Evolutionary conservation across 2,888 invertebrate genomes (phyloP), one percentile per base, ranked within the genome.

Genomic region (Portevinia maculata): DNA sequence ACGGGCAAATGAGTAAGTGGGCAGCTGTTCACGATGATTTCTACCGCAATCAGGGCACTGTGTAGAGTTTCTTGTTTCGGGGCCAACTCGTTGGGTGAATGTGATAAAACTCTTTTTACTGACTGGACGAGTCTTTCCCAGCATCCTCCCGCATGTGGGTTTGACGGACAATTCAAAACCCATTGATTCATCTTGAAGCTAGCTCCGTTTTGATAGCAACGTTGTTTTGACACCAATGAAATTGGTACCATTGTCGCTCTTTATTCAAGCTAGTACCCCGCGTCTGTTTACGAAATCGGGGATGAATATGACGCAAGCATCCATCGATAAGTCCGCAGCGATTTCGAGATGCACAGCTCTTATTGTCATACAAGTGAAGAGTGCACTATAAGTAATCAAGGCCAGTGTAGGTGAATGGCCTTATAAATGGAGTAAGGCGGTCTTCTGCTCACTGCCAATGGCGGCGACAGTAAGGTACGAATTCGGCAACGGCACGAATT

Each of bases 231-330:
- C 65, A 13, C 73, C 78, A 28, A 84, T 30, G 28, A 84, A 78
- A 39, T 79, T 79, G 1, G 67, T 84, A 0, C 69, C 79, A 44
- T 79, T 84, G 17, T 84, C 79, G 19, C 73, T 78, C 17, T 74
- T 41, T 44, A 76, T 71, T 11, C 46, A 39, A 3, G 57, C 44
- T 1, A 73, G 73, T 8, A 71, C 52, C 1, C 73, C 84, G 8
- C 76, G 57, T 1, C 69, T 55, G 57, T 78, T 84, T 11, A 84
- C 32, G 46, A 79, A 79, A 52, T 74, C 75, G 21, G 64, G 41
- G 1, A 84, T 48, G 41, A 74, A 34, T 34, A 79, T 9, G 67
- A 75, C 21, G 37, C 59, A 78, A 8, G 78, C 44, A 19, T 79
- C 79, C 34, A 11, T 34, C n/a, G 34, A 34, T 11, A n/a, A n/a